phyloP scores from a whole-genome alignment of 2,113 vertebrate genomes.

The Ophiodon elongatus region DNA sequence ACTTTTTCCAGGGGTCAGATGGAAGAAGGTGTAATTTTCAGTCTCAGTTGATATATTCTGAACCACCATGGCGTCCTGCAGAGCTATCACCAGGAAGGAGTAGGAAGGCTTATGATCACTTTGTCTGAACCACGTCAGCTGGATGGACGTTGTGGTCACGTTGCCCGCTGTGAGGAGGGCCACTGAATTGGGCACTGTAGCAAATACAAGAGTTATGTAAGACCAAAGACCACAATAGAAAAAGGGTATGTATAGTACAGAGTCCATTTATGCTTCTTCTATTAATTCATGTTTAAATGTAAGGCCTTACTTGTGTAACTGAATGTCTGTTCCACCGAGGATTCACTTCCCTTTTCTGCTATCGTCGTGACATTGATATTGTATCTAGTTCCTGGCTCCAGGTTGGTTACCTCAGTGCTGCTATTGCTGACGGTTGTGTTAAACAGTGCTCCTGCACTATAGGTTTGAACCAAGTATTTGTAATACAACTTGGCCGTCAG shows the following conservation, averaged over 20 bases:
- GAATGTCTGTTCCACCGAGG: background rate
- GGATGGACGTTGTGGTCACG: slow-evolving; percentile 44
- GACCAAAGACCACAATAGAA: background rate
- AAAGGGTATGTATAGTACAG: background rate
- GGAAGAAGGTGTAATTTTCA: slow-evolving; percentile 23
- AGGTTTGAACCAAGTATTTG: slow-evolving; percentile 36
- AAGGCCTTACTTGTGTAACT: slow-evolving; percentile 70
- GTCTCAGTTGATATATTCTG: background rate
- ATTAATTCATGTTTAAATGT: background rate
- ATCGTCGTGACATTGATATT: slow-evolving; percentile 42
- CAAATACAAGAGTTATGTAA: slow-evolving; percentile 20
- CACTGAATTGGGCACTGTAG: slow-evolving; percentile 65
- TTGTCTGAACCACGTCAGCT: slow-evolving; percentile 52
- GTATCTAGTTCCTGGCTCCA: slow-evolving; percentile 67
- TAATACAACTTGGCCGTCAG: background rate
- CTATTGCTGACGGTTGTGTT: fast-evolving
- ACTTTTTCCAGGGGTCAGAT: slow-evolving; percentile 38
- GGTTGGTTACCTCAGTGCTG: background rate
- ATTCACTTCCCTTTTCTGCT: slow-evolving; percentile 14
- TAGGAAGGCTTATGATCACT: slow-evolving; percentile 51
- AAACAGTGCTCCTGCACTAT: background rate
- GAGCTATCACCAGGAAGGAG: slow-evolving; percentile 49
- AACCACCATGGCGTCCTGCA: fast-evolving
- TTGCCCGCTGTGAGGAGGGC: background rate
- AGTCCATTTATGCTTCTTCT: background rate